Percentiles rank a stretch among this genome's conserved stretches.
Evolutionary conservation across 1,140 invertebrate genomes (phyloP).

Genomic region (Lepidurus couesii): DNA sequence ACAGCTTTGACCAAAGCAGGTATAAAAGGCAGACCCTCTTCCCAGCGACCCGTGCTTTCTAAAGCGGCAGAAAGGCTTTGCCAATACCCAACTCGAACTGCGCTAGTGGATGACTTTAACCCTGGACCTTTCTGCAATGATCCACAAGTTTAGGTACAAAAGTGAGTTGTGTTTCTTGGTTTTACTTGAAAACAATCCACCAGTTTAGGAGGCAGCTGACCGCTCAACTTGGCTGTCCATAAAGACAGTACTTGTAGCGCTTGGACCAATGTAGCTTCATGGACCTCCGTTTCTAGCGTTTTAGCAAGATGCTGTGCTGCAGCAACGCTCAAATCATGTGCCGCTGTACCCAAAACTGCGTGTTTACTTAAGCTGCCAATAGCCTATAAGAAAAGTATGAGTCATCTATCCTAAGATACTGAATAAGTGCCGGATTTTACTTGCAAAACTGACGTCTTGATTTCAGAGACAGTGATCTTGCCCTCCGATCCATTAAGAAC

Average conservation of each 20-base stretch:
- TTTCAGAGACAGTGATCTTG: slow-evolving; percentile 79
- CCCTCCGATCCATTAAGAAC: slow-evolving; percentile 85
- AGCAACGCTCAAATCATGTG: slow-evolving; percentile 55
- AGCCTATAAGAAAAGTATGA: slow-evolving; percentile 47
- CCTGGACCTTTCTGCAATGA: slow-evolving; percentile 62
- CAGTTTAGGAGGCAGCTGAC: slow-evolving; percentile 57
- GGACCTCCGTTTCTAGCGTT: slow-evolving; percentile 79
- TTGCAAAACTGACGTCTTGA: slow-evolving; percentile 81
- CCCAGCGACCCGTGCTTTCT: slow-evolving; percentile 43
- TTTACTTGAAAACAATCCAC: slow-evolving; percentile 67
- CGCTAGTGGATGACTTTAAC: slow-evolving; percentile 69
- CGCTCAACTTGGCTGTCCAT: slow-evolving; percentile 64
- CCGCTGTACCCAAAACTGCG: slow-evolving; percentile 54
- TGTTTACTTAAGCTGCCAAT: slow-evolving; percentile 74
- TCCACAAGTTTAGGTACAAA: background rate
- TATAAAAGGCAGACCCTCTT: slow-evolving; percentile 51
- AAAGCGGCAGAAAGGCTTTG: slow-evolving; percentile 61
- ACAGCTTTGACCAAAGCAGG: slow-evolving; percentile 58
- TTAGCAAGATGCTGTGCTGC: slow-evolving; percentile 65
- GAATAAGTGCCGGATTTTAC: slow-evolving; percentile 44
- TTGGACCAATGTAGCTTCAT: slow-evolving; percentile 81
- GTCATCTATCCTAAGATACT: background rate
- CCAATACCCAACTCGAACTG: slow-evolving; percentile 70
- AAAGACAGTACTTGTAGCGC: slow-evolving; percentile 70
- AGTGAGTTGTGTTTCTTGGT: slow-evolving; percentile 31